These are phyloP conservation scores for Eupeodes corollae DNA, from an alignment of 1,140 invertebrate species.

Conservation along the genomic window DNA sequence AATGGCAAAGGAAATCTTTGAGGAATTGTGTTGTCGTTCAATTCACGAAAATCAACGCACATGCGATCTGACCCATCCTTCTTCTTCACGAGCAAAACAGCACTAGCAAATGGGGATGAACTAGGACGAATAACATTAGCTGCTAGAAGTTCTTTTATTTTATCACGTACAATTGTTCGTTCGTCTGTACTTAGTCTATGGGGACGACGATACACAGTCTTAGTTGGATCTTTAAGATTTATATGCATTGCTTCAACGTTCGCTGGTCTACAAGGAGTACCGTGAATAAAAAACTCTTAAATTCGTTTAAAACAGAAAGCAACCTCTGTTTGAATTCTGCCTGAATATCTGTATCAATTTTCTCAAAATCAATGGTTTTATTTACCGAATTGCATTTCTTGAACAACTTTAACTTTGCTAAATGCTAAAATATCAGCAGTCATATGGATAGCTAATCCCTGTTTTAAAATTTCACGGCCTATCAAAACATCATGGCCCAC, in stretches of 20 bases:
- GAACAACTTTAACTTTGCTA: background rate
- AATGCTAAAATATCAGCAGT: background rate
- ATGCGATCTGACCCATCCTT: constrained; percentile 13
- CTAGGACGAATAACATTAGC: constrained; percentile 16
- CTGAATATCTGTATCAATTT: too few relatives aligned
- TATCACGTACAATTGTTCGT: too few relatives aligned
- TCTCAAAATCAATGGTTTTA: constrained; percentile 1
- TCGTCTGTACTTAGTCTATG: constrained; percentile 11
- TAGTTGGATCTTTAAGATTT: constrained; percentile 8
- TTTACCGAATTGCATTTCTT: background rate
- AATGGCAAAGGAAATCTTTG: constrained; percentile 38
- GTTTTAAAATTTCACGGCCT: too few relatives aligned
- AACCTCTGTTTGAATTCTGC: too few relatives aligned
- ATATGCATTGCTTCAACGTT: constrained; percentile 5
- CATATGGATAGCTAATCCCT: too few relatives aligned
- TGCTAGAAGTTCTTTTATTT: constrained; percentile 14
- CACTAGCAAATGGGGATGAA: constrained; percentile 20
- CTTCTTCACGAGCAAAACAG: constrained; percentile 16
- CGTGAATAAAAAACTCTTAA: background rate
- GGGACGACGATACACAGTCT: constrained; percentile 10
- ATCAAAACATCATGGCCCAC: too few relatives aligned
- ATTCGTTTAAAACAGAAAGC: constrained; percentile 4
- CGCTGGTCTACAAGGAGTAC: constrained; percentile 1
- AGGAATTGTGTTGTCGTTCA: constrained; percentile 36
- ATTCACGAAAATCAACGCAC: constrained; percentile 31